Percentiles rank a stretch among this genome's conserved stretches.
These are phyloP conservation scores for Cydia pomonella DNA, from an alignment of 1,140 invertebrate genomes.

Conservation along the genomic window DNA sequence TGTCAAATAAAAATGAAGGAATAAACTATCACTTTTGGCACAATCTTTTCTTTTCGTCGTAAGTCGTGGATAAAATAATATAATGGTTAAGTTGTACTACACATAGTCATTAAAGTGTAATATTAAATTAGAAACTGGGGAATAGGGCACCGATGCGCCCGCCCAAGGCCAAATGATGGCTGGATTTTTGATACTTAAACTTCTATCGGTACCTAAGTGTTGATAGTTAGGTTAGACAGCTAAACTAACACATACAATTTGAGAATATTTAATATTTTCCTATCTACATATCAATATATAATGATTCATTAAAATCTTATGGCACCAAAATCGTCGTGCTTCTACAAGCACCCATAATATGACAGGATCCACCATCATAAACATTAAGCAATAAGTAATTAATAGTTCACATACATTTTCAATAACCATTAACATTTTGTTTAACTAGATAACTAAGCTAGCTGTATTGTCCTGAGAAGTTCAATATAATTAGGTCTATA, in stretches of 20 bases:
- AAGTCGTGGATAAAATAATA: not conserved
- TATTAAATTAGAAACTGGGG: not conserved
- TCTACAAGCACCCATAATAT: slow-evolving; percentile 37
- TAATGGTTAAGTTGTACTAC: not conserved
- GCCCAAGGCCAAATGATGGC: not conserved
- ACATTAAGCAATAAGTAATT: slow-evolving; percentile 34
- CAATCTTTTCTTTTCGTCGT: slow-evolving; percentile 39
- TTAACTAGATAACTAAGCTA: slow-evolving; percentile 54
- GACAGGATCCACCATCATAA: slow-evolving; percentile 32
- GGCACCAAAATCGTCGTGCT: slow-evolving; percentile 60
- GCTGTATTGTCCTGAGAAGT: slow-evolving; percentile 64
- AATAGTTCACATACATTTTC: slow-evolving; percentile 33
- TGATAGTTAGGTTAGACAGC: slow-evolving; percentile 2
- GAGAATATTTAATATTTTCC: slow-evolving; percentile 55
- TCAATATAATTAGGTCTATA: slow-evolving; percentile 59
- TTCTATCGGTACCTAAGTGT: not conserved
- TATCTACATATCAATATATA: slow-evolving; percentile 58
- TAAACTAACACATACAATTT: slow-evolving; percentile 35
- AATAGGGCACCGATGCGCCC: not conserved
- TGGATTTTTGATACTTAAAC: not conserved
- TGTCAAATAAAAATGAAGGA: slow-evolving; percentile 46
- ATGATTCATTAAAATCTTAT: slow-evolving; percentile 61
- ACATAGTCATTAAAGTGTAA: not conserved
- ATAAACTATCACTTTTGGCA: slow-evolving; percentile 58
- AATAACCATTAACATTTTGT: slow-evolving; percentile 37